phyloP scores from a whole-genome alignment of 2,113 vertebrate genomes.

The Sciurus niger region DNA sequence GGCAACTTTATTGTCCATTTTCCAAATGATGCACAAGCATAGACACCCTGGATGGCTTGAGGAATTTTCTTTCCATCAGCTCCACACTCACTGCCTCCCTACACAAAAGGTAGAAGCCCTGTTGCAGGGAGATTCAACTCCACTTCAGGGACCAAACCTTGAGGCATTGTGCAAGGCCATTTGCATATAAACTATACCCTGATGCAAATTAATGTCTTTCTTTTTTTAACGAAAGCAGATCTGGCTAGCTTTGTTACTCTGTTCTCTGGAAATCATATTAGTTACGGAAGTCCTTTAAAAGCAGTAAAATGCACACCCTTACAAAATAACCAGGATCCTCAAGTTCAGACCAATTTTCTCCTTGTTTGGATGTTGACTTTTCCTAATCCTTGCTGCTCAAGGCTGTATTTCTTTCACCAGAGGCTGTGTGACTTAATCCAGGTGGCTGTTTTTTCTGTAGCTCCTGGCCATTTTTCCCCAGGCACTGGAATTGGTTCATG shows the following conservation, averaged over 20 bases:
- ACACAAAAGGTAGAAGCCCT: background rate
- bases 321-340: slow-evolving; percentile 12
- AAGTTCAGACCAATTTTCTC: slow-evolving; percentile 28
- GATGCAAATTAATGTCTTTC: slow-evolving; percentile 11
- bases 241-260: background rate
- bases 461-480: background rate
- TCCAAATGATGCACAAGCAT: background rate
- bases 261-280: background rate
- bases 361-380: background rate
- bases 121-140: background rate
- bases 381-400: background rate
- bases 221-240: slow-evolving; percentile 7
- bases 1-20: background rate
- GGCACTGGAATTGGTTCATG: background rate
- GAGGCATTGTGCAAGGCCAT: background rate
- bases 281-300: slow-evolving; percentile 35
- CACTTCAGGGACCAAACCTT: background rate
- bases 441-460: background rate
- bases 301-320: background rate
- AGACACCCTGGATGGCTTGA: background rate
- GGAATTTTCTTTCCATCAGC: background rate
- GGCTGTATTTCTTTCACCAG: background rate
- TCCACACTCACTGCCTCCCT: background rate
- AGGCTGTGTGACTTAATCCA: background rate
- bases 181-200: background rate